Evolutionary conservation across 2,888 invertebrate genomes (phyloP).

Genomic region (Ophion slaviceki): DNA sequence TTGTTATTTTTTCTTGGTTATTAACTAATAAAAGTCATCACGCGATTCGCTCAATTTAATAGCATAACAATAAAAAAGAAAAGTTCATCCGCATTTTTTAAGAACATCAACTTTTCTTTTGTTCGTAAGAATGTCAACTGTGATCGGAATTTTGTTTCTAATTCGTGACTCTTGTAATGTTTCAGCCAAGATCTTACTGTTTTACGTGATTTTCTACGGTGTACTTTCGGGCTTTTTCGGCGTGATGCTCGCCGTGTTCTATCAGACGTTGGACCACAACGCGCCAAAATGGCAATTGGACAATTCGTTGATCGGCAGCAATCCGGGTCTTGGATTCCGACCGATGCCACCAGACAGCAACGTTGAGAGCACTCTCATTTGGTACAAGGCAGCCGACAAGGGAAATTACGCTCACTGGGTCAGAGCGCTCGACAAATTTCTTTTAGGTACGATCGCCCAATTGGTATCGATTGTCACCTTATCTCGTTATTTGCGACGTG

Average conservation of each 20-base stretch:
- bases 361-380: constrained; percentile 98
- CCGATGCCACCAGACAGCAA: constrained; percentile 97
- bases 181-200: constrained; percentile 97
- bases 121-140: too few relatives aligned
- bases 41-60: too few relatives aligned
- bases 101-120: too few relatives aligned
- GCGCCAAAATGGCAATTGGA: constrained; percentile 96
- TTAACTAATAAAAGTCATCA: too few relatives aligned
- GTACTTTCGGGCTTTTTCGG: constrained; percentile 97
- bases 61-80: too few relatives aligned
- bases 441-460: constrained; percentile 86
- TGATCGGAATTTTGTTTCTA: neutral
- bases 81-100: too few relatives aligned
- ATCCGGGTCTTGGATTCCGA: constrained; percentile 98
- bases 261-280: constrained; percentile 93
- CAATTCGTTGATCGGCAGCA: constrained; percentile 94
- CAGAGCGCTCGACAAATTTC: constrained; percentile 89
- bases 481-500: neutral
- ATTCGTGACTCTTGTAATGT: constrained; percentile 67
- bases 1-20: too few relatives aligned
- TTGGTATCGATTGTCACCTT: neutral
- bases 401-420: constrained; percentile 93
- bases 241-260: constrained; percentile 97
- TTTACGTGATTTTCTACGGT: constrained; percentile 98
- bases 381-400: constrained; percentile 93